Evolutionary conservation across 2,113 vertebrate species (phyloP).

Genomic region (Macquaria australasica): DNA sequence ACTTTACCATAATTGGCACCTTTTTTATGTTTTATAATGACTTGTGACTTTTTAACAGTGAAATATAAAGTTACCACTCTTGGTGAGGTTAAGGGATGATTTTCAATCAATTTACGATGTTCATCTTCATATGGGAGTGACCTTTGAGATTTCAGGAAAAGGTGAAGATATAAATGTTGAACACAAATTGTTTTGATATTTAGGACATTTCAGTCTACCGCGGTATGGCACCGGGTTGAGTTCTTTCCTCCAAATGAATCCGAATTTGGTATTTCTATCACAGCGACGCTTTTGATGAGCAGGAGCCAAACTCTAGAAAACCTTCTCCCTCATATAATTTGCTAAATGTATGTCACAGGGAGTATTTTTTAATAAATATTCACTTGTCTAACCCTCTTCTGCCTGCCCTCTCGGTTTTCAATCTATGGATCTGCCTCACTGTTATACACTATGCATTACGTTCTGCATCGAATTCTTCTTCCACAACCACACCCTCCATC

Average conservation of each 20-base stretch:
- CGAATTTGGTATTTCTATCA: neutral
- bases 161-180: conserved; percentile 3
- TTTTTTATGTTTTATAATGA: conserved; percentile 34
- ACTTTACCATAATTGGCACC: conserved; percentile 14
- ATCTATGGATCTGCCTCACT: conserved; percentile 67
- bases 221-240: neutral
- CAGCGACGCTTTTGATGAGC: conserved; percentile 13
- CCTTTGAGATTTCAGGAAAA: conserved; percentile 28
- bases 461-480: conserved; percentile 73
- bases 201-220: neutral
- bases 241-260: neutral
- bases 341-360: conserved; percentile 57
- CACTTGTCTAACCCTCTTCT: conserved; percentile 64
- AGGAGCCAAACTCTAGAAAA: conserved; percentile 33
- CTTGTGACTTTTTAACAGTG: conserved; percentile 23
- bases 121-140: neutral
- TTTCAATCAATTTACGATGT: conserved; percentile 18
- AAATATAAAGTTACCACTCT: conserved; percentile 3
- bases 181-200: conserved; percentile 1
- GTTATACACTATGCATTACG: conserved; percentile 75
- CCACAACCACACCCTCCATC: conserved; percentile 72
- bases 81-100: conserved; percentile 16
- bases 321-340: conserved; percentile 20
- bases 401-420: conserved; percentile 65
- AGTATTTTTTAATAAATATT: conserved; percentile 75